Evolutionary conservation across 2,888 invertebrate species (phyloP), one percentile per base, ranked within the genome.

Genomic region (Strigamia maritima): DNA sequence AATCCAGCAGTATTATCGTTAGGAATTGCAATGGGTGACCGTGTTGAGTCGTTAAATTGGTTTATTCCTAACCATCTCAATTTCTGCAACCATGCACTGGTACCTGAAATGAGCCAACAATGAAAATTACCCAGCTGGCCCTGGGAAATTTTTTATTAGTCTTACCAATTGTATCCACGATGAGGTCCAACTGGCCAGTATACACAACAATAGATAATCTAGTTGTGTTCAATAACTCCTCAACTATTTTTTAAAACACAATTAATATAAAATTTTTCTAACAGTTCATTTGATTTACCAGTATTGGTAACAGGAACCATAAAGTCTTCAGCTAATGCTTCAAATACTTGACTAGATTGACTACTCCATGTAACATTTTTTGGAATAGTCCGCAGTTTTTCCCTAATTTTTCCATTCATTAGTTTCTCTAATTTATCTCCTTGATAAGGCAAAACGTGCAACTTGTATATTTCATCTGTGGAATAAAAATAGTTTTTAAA

Each of bases 111-210:
- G 22, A 14, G n/a, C n/a, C n/a, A n/a, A n/a, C n/a, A n/a, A n/a
- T n/a, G n/a, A n/a, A n/a, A n/a, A n/a, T n/a, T n/a, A n/a, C n/a
- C n/a, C n/a, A n/a, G n/a, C n/a, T n/a, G n/a, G n/a, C n/a, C n/a
- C n/a, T n/a, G n/a, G n/a, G n/a, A n/a, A n/a, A n/a, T n/a, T n/a
- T n/a, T n/a, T n/a, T 2, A 79, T 28, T 74, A 76, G 16, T n/a
- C 54, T 87, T 88, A 90, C 94, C 94, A 82, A 92, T 90, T 19
- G 94, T 93, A 83, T 92, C 91, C 81, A 93, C 93, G 83, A 95
- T 94, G 22, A 95, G 88, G 86, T 95, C 95, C 81, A 95, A 87
- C 83, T 94, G 94, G 38, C 93, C 94, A 82, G 90, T 92, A 84
- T 92, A 91, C 22, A 94, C 91, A 40, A 89, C 89, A 0, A 94